Conservation (phyloP, 30 jellyfish, hydroid and myxozoan species). For the Aurelia sp. region DNA sequence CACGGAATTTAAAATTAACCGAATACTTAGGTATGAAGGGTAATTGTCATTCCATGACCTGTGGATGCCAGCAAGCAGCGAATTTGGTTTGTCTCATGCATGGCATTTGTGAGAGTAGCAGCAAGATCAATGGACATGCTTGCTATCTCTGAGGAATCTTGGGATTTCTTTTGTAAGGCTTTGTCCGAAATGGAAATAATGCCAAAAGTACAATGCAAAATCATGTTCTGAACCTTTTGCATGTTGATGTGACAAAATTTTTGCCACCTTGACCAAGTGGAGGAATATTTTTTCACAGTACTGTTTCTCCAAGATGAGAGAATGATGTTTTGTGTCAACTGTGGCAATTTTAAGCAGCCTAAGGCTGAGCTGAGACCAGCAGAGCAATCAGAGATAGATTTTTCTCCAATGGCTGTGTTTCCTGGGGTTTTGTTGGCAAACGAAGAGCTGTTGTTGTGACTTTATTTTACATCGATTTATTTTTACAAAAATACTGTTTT, state of each 20-base stretch:
- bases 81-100: conserved; percentile 29
- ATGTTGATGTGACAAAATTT: conserved; percentile 6
- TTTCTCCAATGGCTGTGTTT: not conserved
- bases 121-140: conserved; percentile 30
- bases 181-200: conserved; percentile 19
- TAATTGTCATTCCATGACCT: too few species aligned
- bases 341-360: not conserved
- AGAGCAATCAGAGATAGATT: not conserved
- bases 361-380: conserved; percentile 6
- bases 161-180: conserved; percentile 5
- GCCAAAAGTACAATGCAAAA: conserved; percentile 32
- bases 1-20: too few species aligned
- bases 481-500: too few species aligned
- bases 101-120: conserved; percentile 30
- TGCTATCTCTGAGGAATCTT: not conserved
- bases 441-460: too few species aligned
- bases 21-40: too few species aligned
- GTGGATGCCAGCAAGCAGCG: too few species aligned
- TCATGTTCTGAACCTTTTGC: conserved; percentile 48
- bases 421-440: not conserved
- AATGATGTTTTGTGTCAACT: not conserved
- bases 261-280: not conserved
- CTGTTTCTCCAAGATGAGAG: not conserved
- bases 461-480: too few species aligned
- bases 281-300: not conserved